Evolutionary conservation across 2,888 invertebrate genomes (phyloP).

Genomic region (Metacarcinus magister): DNA sequence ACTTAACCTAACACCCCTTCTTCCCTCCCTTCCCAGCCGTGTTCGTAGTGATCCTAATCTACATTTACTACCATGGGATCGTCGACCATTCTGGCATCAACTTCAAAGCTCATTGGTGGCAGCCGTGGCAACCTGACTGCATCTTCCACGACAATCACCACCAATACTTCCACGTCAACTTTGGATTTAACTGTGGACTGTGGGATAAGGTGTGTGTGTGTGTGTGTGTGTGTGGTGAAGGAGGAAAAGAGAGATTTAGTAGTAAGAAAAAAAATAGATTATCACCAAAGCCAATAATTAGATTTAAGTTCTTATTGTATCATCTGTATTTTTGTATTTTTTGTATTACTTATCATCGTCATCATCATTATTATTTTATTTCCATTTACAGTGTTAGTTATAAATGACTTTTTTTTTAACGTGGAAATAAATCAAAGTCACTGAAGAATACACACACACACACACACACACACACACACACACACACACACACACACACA

Average conservation of each 20-base stretch:
- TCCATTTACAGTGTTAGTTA: too few relatives aligned
- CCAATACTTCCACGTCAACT: constrained; percentile 91
- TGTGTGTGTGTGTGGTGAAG: background rate
- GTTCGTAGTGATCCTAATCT: constrained; percentile 85
- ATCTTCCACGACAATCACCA: constrained; percentile 92
- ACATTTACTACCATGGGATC: constrained; percentile 90
- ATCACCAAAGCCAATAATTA: too few relatives aligned
- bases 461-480: too few relatives aligned
- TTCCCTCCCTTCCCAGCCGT: constrained; percentile 83
- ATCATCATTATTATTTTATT: too few relatives aligned
- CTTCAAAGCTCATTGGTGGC: constrained; percentile 87
- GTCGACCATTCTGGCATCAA: constrained; percentile 91
- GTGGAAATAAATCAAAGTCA: too few relatives aligned
- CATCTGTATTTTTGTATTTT: too few relatives aligned
- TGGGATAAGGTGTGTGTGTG: constrained; percentile 88
- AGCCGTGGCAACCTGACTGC: constrained; percentile 88
- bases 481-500: too few relatives aligned
- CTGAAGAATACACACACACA: too few relatives aligned
- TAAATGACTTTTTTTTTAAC: too few relatives aligned
- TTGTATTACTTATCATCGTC: too few relatives aligned
- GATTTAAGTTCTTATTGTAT: too few relatives aligned
- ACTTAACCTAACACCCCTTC: background rate
- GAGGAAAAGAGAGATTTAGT: background rate
- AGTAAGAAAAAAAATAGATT: too few relatives aligned
- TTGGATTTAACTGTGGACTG: constrained; percentile 89